Conservation (phyloP, 2,113 vertebrate species). For the Gadus macrocephalus region DNA sequence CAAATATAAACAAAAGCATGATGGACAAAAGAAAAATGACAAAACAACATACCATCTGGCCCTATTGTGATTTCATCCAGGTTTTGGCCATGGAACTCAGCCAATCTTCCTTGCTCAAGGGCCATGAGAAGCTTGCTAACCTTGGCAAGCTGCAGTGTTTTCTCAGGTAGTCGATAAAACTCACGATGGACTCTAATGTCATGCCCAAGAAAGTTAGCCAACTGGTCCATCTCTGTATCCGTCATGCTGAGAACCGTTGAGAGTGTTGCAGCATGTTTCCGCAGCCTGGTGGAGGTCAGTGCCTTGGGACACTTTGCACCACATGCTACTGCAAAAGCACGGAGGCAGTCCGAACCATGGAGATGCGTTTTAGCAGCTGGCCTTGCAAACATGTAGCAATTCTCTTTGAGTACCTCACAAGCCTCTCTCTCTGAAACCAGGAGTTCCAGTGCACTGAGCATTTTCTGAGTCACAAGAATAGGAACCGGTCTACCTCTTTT, state of each 20-base stretch:
- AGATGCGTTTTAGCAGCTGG: not conserved
- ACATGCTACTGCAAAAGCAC: not conserved
- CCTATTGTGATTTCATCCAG: too few relatives aligned
- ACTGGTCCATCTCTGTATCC: too few relatives aligned
- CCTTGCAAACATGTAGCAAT: not conserved
- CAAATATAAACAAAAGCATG: too few relatives aligned
- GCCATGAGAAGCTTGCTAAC: too few relatives aligned
- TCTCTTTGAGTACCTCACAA: conserved; percentile 2
- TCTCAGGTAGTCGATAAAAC: too few relatives aligned
- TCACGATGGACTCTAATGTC: too few relatives aligned
- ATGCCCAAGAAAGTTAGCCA: too few relatives aligned
- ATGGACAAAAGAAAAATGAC: too few relatives aligned
- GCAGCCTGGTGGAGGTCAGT: not conserved
- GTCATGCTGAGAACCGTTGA: too few relatives aligned
- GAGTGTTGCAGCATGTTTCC: not conserved
- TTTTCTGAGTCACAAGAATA: conserved; percentile 3
- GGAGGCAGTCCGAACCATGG: not conserved
- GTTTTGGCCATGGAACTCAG: not conserved
- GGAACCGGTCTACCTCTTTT: not conserved
- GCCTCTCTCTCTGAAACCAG: conserved; percentile 1
- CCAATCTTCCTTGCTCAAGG: not conserved
- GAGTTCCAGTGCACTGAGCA: not conserved
- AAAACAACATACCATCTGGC: too few relatives aligned
- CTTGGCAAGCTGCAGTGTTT: too few relatives aligned
- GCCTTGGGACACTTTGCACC: not conserved